phyloP scores from a whole-genome alignment of 2,888 invertebrate genomes.

The Monopis laevigella region DNA sequence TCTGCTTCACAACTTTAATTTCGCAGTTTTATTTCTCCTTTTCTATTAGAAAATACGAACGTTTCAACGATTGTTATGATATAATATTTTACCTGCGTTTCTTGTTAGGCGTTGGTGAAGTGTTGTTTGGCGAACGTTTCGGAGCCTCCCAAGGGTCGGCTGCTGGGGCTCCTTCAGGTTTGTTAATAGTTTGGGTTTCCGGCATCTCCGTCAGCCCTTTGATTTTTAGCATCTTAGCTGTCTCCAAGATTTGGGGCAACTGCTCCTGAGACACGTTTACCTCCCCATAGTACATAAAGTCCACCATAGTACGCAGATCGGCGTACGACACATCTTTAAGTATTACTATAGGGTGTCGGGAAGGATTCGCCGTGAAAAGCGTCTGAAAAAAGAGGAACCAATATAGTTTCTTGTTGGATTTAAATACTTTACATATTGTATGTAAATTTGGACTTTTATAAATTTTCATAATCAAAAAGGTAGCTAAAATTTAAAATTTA shows the following conservation, averaged over 20 bases:
- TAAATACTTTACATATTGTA: too few species aligned
- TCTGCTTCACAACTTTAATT: background rate
- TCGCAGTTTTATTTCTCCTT: background rate
- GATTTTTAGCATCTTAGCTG: constrained; percentile 87
- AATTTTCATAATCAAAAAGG: too few species aligned
- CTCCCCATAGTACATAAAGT: constrained; percentile 94
- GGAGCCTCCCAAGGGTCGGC: constrained; percentile 68
- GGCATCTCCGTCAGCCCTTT: constrained; percentile 91
- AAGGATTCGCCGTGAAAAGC: constrained; percentile 85
- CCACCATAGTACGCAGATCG: constrained; percentile 87
- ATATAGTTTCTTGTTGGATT: too few species aligned
- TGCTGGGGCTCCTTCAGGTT: constrained; percentile 70
- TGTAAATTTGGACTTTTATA: too few species aligned
- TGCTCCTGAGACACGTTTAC: constrained; percentile 92
- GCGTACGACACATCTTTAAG: constrained; percentile 88
- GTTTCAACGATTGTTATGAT: background rate
- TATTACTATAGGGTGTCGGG: constrained; percentile 90
- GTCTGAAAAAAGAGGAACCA: too few species aligned
- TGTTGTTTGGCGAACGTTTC: constrained; percentile 67
- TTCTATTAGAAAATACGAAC: too few species aligned
- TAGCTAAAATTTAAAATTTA: too few species aligned
- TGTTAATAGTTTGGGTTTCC: constrained; percentile 76
- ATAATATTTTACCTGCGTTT: constrained; percentile 53
- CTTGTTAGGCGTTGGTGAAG: constrained; percentile 48
- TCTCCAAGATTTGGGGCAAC: constrained; percentile 80